These are phyloP conservation scores for Erebia ligea DNA, from an alignment of 2,888 invertebrate genomes.

Conservation along the genomic window DNA sequence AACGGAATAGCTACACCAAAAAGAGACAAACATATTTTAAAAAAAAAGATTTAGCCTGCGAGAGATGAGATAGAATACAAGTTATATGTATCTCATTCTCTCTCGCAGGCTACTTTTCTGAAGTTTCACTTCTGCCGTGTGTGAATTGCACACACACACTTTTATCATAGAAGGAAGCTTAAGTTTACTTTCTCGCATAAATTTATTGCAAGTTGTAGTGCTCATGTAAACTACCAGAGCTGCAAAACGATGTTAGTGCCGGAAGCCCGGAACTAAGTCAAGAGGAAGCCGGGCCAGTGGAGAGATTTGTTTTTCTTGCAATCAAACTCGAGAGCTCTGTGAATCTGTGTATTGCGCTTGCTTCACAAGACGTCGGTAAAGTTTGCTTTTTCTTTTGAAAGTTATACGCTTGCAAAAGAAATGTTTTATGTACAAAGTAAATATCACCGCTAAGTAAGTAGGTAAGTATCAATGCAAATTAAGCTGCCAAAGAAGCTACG, in stretches of 20 bases:
- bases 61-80: too few relatives aligned
- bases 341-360: constrained; percentile 4
- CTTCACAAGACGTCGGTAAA: neutral
- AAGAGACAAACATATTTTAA: too few relatives aligned
- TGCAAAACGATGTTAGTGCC: neutral
- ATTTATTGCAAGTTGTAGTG: neutral
- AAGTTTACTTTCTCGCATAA: neutral
- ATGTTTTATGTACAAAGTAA: neutral
- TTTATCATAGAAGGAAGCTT: too few relatives aligned
- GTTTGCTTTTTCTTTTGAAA: neutral
- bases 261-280: constrained; percentile 14
- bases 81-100: too few relatives aligned
- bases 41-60: too few relatives aligned
- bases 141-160: too few relatives aligned
- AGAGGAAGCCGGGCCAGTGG: constrained; percentile 9
- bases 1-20: too few relatives aligned
- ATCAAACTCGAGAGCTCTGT: constrained; percentile 7
- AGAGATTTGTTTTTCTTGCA: constrained; percentile 21
- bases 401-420: neutral
- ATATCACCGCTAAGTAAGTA: too few relatives aligned
- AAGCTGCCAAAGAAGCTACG: too few relatives aligned
- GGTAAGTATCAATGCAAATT: too few relatives aligned
- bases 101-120: too few relatives aligned
- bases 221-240: constrained; percentile 5
- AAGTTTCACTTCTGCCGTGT: too few relatives aligned